Percentiles rank a stretch among this genome's conserved stretches.
These are phyloP conservation scores for Pygocentrus nattereri DNA, from an alignment of 2,797 vertebrate genomes.

Conservation along the genomic window DNA sequence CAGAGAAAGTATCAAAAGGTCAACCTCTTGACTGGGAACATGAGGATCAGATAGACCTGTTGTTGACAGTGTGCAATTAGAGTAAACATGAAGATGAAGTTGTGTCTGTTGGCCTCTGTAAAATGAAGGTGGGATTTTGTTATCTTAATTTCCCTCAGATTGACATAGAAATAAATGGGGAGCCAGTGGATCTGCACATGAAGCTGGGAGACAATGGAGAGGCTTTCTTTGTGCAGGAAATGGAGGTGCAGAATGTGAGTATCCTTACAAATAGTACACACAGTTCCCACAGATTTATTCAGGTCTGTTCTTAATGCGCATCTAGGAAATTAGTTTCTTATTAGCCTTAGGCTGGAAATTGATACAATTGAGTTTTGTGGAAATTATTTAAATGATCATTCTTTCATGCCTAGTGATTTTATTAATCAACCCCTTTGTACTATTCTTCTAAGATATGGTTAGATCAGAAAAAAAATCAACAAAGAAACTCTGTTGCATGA, in stretches of 20 bases:
- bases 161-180: constrained; percentile 98
- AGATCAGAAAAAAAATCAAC: no score
- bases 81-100: not conserved
- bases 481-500: no score
- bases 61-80: not conserved
- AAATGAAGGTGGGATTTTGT: constrained; percentile 5
- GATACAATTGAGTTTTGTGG: no score
- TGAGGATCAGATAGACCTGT: not conserved
- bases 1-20: constrained; percentile 33
- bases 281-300: not conserved
- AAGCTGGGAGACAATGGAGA: constrained; percentile 98
- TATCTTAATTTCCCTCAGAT: constrained; percentile 81
- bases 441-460: no score
- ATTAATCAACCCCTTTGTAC: no score
- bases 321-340: no score
- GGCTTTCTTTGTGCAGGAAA: constrained; percentile 98
- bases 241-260: constrained; percentile 91
- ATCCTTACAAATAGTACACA: constrained; percentile 4
- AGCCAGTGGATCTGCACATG: constrained; percentile 96
- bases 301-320: no score
- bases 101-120: constrained; percentile 20
- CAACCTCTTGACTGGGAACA: constrained; percentile 20
- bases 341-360: no score
- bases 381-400: no score
- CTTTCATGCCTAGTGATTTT: no score